Percentiles rank a stretch among this genome's conserved stretches.
phyloP scores from a whole-genome alignment of 1,140 invertebrate genomes.

The Brachionus manjavacas region DNA sequence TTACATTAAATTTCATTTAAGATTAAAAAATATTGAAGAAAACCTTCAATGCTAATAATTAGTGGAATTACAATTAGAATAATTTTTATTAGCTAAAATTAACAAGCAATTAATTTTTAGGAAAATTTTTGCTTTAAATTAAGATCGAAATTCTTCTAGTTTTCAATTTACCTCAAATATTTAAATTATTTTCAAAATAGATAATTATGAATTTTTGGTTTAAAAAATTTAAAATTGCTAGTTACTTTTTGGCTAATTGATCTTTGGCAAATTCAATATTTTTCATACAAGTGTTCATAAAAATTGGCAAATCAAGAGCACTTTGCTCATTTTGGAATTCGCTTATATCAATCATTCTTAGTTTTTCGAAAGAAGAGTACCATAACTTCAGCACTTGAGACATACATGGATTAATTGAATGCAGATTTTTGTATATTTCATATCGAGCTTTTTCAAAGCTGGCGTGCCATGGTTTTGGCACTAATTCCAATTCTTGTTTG shows the following conservation, averaged over 20 bases:
- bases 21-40: no score
- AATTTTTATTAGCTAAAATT: background rate
- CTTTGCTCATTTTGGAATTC: conserved; percentile 54
- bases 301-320: conserved; percentile 60
- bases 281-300: conserved; percentile 59
- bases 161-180: no score
- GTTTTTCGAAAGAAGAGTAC: conserved; percentile 67
- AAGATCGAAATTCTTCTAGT: no score
- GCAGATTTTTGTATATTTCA: conserved; percentile 64
- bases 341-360: conserved; percentile 61
- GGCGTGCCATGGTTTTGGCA: conserved; percentile 65
- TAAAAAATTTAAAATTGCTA: background rate
- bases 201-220: no score
- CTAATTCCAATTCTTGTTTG: conserved; percentile 63
- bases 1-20: no score
- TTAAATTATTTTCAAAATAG: no score
- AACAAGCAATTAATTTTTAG: background rate
- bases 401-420: conserved; percentile 75
- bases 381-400: conserved; percentile 74
- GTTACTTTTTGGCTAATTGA: conserved; percentile 59
- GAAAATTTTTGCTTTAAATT: no score
- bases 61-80: background rate
- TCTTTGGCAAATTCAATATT: conserved; percentile 61
- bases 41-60: background rate
- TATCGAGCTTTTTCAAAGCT: conserved; percentile 59